These are phyloP conservation scores for Idris sp. DNA, from an alignment of 1,140 invertebrate species.

Conservation along the genomic window DNA sequence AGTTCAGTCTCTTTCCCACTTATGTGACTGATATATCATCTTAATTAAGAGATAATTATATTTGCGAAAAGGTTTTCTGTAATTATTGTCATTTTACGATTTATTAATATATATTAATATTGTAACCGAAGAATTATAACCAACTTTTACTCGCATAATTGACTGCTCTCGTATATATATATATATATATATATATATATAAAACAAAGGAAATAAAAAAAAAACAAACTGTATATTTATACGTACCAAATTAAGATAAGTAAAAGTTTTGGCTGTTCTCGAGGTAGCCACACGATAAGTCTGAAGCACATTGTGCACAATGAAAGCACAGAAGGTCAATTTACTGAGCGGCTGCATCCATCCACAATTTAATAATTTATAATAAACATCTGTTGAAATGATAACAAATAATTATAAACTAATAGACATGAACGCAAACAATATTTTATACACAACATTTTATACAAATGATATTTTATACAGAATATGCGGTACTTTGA, in stretches of 20 bases:
- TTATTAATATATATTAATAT: constrained; percentile 6
- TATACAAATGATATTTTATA: constrained; percentile 55
- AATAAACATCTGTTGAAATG: constrained; percentile 61
- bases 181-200: no score
- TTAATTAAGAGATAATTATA: constrained; percentile 25
- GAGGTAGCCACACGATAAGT: constrained; percentile 58
- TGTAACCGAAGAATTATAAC: constrained; percentile 23
- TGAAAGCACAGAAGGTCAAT: constrained; percentile 83
- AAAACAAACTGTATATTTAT: constrained; percentile 28
- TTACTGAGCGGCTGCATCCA: constrained; percentile 80
- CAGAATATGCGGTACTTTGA: constrained; percentile 26
- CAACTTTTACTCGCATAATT: constrained; percentile 8
- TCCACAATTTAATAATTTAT: constrained; percentile 63
- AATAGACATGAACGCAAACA: constrained; percentile 31
- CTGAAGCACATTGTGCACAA: constrained; percentile 75
- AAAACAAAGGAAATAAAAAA: constrained; percentile 2
- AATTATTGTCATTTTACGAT: constrained; percentile 24
- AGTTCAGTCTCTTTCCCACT: no score
- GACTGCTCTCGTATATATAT: constrained; percentile 6
- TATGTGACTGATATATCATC: no score
- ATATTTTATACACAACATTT: constrained; percentile 55
- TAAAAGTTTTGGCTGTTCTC: constrained; percentile 61
- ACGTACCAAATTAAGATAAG: constrained; percentile 60
- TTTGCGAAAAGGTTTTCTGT: constrained; percentile 11
- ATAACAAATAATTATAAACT: constrained; percentile 25